Evolutionary conservation across 2,113 vertebrate genomes (phyloP).

Genomic region (Lampris incognitus): DNA sequence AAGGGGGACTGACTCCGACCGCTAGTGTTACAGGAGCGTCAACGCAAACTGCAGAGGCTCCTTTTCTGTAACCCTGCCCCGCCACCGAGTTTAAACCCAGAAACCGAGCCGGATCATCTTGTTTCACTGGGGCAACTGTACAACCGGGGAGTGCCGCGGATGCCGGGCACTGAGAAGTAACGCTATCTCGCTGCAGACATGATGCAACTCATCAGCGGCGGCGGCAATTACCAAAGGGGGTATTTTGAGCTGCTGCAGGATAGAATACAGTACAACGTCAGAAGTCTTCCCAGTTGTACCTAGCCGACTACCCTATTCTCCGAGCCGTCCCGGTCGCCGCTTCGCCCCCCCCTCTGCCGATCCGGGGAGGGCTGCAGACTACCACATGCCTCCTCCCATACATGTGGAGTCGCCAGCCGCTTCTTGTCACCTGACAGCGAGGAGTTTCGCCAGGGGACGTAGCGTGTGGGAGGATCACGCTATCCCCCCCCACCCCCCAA

Average conservation of each 20-base stretch:
- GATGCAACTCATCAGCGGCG: slow-evolving; percentile 16
- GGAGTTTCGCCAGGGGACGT: too few species aligned
- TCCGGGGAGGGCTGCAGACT: too few species aligned
- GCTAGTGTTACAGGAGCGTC: slow-evolving; percentile 51
- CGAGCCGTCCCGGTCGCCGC: too few species aligned
- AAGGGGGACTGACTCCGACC: slow-evolving; percentile 29
- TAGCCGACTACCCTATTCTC: too few species aligned
- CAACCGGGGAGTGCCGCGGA: slow-evolving; percentile 38
- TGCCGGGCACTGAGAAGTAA: slow-evolving; percentile 39
- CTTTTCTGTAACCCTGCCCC: slow-evolving; percentile 38
- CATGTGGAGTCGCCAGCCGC: too few species aligned
- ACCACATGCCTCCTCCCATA: too few species aligned
- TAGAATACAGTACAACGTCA: slow-evolving; percentile 27
- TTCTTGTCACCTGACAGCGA: too few species aligned
- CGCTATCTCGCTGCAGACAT: slow-evolving; percentile 39
- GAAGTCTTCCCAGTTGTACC: background rate
- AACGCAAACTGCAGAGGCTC: slow-evolving; percentile 54
- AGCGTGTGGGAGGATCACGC: too few species aligned
- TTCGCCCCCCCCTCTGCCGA: too few species aligned
- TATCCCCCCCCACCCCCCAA: too few species aligned
- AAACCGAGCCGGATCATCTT: slow-evolving; percentile 49
- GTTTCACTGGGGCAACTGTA: slow-evolving; percentile 54
- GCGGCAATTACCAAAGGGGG: background rate
- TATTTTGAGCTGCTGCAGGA: slow-evolving; percentile 5
- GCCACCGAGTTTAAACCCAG: slow-evolving; percentile 44